phyloP scores from a whole-genome alignment of 2,888 invertebrate species.

The Phania funesta region DNA sequence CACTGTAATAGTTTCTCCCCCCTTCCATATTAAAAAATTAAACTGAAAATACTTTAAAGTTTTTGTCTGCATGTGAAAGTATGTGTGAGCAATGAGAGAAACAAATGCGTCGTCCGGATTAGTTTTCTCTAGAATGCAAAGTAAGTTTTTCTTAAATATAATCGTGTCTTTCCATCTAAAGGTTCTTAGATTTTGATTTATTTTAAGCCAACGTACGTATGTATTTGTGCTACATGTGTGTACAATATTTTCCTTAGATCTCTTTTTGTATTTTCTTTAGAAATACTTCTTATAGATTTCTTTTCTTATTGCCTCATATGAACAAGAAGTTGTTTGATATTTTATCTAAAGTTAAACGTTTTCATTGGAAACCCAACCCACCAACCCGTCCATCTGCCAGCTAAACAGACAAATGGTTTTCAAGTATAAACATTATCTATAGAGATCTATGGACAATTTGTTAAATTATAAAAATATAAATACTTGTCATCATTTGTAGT shows the following conservation, averaged over 20 bases:
- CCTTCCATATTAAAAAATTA: not conserved
- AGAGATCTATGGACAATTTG: conserved; percentile 10
- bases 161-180: not conserved
- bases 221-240: not conserved
- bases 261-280: not conserved
- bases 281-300: not conserved
- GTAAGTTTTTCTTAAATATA: not conserved
- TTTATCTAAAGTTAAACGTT: not conserved
- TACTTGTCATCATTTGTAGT: conserved; percentile 28
- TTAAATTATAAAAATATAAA: not conserved
- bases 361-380: not conserved
- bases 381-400: not conserved
- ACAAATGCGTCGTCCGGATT: not conserved
- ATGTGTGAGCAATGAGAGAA: not conserved
- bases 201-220: conserved; percentile 2
- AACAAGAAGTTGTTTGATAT: not conserved
- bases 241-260: not conserved
- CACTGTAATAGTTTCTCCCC: not conserved
- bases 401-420: not conserved
- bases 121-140: not conserved
- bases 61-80: not conserved
- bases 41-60: conserved; percentile 15
- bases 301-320: not conserved
- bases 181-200: conserved; percentile 19
- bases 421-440: not conserved